Base-by-base conservation (phyloP, 2,797 vertebrate species). In the Gambusia yucatana region DNA sequence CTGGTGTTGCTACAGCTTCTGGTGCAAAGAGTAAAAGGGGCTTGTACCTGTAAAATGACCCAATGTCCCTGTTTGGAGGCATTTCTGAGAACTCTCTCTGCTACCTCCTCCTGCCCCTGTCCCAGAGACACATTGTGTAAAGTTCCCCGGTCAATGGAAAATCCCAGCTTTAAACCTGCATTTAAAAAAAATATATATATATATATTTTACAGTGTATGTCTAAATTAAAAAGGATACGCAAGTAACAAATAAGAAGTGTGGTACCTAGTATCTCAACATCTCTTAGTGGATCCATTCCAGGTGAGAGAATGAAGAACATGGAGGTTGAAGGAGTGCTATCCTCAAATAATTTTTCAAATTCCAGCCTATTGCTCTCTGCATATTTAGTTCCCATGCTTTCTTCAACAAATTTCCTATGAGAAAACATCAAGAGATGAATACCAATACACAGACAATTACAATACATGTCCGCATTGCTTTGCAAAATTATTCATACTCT, bases 271-370 rank as follows among this genome's bases (percentile, higher is more conserved):
- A 86, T 91, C 86, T 97, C 97, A 4, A 93, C 93, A 88, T 96
- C 94, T 94, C 97, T 96, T 7, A 97, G 93, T 43, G 96, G 94
- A 74, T 97, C 93, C 2, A 95, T 93, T 77, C 96, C 96, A 55
- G 96, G 95, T 79, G 95, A 96, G 50, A 97, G 93, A 90, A 98
- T 95, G 81, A 97, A 97, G 93, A 98, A 96, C 33, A 97, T 10
- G 0, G 96, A 96, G 30, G 87, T 95, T 39, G 91, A 87, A 0
- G 96, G 93, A 84, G 89, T 84, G 84, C 95, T 96, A 25, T 96
- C 95, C 86, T 97, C 92, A 82, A 89, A 95, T 13, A 94, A 91
- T 90, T 96, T 97, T 76, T 90, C 91, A 89, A 97, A 96, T 75
- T 97, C 95, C 80, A 95, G 63, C 6, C 89, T 90, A 36, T 79